phyloP scores from a whole-genome alignment of 2,113 vertebrate genomes.

The Antechinus flavipes region DNA sequence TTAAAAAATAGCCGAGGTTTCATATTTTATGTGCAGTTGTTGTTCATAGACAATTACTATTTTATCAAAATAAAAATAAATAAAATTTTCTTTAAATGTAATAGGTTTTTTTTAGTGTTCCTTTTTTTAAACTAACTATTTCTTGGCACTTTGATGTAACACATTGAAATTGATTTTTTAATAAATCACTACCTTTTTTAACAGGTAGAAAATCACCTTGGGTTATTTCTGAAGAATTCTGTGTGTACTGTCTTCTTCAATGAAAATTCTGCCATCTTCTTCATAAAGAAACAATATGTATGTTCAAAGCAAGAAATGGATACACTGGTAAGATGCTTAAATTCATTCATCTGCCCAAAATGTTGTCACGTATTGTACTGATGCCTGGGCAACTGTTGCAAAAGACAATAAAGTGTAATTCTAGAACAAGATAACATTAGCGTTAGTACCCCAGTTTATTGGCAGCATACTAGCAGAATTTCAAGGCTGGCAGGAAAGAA shows the following conservation, averaged over 20 bases:
- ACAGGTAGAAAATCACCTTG: not conserved
- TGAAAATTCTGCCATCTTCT: not conserved
- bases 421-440: not conserved
- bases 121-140: not conserved
- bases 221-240: not conserved
- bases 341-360: not conserved
- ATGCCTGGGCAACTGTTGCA: not conserved
- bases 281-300: not conserved
- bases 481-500: conserved; percentile 26
- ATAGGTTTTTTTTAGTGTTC: not conserved
- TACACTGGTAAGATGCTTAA: not conserved
- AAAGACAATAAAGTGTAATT: conserved; percentile 26
- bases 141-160: not conserved
- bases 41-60: no score
- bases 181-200: not conserved
- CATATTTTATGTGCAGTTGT: no score
- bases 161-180: not conserved
- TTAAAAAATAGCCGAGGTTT: no score
- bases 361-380: not conserved
- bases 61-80: no score
- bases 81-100: no score
- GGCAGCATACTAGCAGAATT: conserved; percentile 2
- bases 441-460: not conserved
- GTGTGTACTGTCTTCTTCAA: not conserved
- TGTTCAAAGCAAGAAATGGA: conserved; percentile 24